Evolutionary conservation across 2,888 invertebrate species (phyloP).

Genomic region (Drosophila basisetae): DNA sequence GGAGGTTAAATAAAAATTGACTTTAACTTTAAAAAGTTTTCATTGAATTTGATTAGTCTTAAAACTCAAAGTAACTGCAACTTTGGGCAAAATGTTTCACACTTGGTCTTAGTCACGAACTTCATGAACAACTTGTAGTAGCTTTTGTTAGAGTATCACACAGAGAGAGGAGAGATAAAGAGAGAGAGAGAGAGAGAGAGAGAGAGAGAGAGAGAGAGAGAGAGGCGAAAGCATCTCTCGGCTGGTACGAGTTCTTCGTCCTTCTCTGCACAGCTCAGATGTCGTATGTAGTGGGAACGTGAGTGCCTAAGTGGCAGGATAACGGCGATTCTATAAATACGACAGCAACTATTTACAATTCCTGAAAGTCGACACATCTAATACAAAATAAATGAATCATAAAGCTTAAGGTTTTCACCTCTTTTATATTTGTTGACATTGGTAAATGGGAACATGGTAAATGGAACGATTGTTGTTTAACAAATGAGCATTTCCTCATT

Average conservation of each 20-base stretch:
- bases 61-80: not conserved
- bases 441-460: not conserved
- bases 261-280: not conserved
- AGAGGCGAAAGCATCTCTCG: constrained; percentile 1
- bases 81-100: not conserved
- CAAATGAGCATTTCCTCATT: not conserved
- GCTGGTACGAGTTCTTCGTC: not conserved
- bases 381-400: not conserved
- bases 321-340: not conserved
- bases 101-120: not conserved
- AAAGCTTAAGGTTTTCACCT: not conserved
- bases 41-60: not conserved
- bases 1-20: not conserved
- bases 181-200: not conserved
- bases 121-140: not conserved
- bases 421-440: not conserved
- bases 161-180: not conserved
- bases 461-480: not conserved
- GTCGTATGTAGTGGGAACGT: constrained; percentile 4
- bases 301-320: not conserved
- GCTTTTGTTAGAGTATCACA: not conserved
- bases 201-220: not conserved
- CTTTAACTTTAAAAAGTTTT: not conserved
- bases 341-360: not conserved
- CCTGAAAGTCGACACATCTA: not conserved